These are phyloP conservation scores for Lethenteron camtschaticum DNA, from an alignment of 2,113 vertebrate genomes.

Conservation along the genomic window DNA sequence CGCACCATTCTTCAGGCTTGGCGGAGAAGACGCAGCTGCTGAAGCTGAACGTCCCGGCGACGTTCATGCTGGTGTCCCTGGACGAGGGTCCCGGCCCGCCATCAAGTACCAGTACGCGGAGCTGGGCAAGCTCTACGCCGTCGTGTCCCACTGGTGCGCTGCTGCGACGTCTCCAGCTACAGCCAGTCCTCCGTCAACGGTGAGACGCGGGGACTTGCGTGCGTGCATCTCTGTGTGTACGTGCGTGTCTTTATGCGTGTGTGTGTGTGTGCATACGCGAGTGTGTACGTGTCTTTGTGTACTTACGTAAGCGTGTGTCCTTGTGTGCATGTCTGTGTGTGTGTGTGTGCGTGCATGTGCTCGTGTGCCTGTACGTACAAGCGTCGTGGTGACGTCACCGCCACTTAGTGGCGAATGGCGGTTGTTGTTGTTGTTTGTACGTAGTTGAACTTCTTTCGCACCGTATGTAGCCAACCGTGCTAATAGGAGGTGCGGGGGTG, in stretches of 20 bases:
- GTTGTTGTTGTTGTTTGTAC: no score
- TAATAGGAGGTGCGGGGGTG: no score
- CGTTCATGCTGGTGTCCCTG: conserved; percentile 93
- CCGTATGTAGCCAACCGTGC: no score
- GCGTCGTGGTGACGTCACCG: no score
- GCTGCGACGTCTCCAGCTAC: conserved; percentile 81
- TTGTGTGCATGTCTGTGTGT: neutral
- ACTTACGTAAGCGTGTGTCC: no score
- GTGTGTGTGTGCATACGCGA: no score
- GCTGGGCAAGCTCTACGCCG: conserved; percentile 88
- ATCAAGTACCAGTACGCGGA: conserved; percentile 98
- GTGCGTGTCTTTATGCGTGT: no score
- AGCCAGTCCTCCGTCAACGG: conserved; percentile 99
- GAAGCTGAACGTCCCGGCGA: conserved; percentile 84
- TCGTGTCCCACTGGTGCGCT: conserved; percentile 89
- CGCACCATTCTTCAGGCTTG: conserved; percentile 34
- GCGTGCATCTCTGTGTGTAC: no score
- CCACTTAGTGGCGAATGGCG: no score
- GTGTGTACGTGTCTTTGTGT: no score
- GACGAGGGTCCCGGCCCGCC: conserved; percentile 91
- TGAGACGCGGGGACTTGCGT: conserved; percentile 15
- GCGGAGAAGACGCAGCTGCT: conserved; percentile 91
- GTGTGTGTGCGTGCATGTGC: neutral
- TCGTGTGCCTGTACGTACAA: neutral
- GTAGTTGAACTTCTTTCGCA: no score